These are phyloP conservation scores for Athene noctua DNA, from an alignment of 2,113 vertebrate species.

Conservation along the genomic window DNA sequence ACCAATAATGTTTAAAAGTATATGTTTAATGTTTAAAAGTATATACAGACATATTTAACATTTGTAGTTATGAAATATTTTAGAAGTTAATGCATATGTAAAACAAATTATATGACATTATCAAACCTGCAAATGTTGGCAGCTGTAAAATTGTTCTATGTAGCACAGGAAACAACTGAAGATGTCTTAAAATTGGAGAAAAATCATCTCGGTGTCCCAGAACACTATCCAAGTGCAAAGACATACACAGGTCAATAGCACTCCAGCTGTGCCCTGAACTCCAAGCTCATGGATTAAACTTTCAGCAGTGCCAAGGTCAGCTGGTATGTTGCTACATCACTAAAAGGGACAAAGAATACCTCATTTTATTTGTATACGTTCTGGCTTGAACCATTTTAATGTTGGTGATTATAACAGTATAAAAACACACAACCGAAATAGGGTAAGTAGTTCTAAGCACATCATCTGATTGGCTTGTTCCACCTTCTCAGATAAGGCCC, in stretches of 20 bases:
- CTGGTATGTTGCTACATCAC: not conserved
- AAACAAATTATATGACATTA: not conserved
- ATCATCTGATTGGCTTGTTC: not conserved
- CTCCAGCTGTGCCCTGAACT: not conserved
- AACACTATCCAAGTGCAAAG: not conserved
- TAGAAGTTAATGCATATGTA: not conserved
- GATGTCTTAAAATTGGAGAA: not conserved
- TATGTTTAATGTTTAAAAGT: too few relatives aligned
- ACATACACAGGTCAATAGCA: not conserved
- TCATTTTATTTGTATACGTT: not conserved
- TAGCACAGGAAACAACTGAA: not conserved
- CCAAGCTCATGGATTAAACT: not conserved
- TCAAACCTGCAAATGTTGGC: not conserved
- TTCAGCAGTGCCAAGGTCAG: not conserved
- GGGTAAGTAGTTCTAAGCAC: not conserved
- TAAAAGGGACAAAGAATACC: not conserved
- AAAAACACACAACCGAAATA: not conserved
- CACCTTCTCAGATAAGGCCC: not conserved
- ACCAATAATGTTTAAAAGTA: not conserved
- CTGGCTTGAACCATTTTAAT: not conserved
- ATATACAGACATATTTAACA: not conserved
- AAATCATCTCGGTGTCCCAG: not conserved
- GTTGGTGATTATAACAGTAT: not conserved
- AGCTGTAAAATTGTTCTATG: not conserved
- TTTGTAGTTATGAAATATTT: not conserved